Conservation (phyloP, 2,797 vertebrate species). For the Siniperca obscura region DNA sequence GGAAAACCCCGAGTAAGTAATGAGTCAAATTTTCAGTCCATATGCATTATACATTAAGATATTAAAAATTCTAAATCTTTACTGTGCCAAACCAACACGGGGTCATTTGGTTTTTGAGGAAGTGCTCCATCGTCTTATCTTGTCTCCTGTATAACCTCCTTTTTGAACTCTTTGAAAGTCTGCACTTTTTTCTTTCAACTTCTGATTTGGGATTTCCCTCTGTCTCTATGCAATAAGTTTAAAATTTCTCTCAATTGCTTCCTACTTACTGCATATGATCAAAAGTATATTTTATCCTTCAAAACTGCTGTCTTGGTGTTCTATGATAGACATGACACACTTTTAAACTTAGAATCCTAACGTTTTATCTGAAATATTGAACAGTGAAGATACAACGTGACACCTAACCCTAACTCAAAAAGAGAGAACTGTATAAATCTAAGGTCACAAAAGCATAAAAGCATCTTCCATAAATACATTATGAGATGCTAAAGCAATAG, state of each 20-base stretch:
- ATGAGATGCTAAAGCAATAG: background rate
- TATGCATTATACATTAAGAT: conserved; percentile 71
- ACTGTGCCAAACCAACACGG: conserved; percentile 53
- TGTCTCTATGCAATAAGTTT: background rate
- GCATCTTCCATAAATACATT: background rate
- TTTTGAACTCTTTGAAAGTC: conserved; percentile 4
- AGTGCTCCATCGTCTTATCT: conserved; percentile 15
- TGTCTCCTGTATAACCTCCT: conserved; percentile 14
- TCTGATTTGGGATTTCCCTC: conserved; percentile 10
- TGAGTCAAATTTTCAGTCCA: conserved; percentile 41
- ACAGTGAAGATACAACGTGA: background rate
- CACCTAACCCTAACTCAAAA: background rate
- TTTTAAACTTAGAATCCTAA: background rate
- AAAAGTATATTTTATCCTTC: background rate
- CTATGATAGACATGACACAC: background rate
- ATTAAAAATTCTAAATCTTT: conserved; percentile 65
- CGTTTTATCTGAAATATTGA: background rate
- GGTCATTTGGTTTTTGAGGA: conserved; percentile 26
- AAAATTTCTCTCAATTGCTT: background rate
- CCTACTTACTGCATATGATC: too few relatives aligned
- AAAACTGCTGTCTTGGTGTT: background rate
- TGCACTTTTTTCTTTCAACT: background rate
- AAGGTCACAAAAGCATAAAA: conserved; percentile 6
- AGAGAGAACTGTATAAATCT: background rate
- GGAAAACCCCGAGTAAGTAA: conserved; percentile 55